Evolutionary conservation across 2,888 invertebrate genomes (phyloP), one percentile per base, ranked within the genome.

Genomic region (Cecidostiba fungosa): DNA sequence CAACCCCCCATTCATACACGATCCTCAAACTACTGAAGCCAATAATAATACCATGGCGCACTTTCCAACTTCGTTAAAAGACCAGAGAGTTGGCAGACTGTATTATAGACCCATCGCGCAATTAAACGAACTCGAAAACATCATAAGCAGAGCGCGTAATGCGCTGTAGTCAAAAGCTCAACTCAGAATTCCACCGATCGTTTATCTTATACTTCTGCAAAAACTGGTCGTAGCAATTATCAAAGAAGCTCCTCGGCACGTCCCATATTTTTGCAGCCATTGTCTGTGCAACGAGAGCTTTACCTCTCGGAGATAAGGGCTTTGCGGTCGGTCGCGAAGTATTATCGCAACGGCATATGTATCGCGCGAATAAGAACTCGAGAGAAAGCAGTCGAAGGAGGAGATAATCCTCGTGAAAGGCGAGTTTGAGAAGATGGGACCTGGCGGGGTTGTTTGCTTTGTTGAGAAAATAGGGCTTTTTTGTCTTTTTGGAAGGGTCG

Each of bases 61-160:
- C 14, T 66, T 26, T 29, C 66, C 16, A 29, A 66, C 29, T 66
- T 26, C 66, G 62, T 62, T 62, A 62, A 26, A 26, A 26, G 14
- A 10, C 29, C 14, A 8, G 23, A 8, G 23, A 59, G 23, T 59
- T 59, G 23, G 29, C 14, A 29, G 66, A 66, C 66, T 26, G 14
- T 12, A 12, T 2, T 12, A 12, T 66, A 59, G 54, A 8, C 23
- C 66, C 26, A 66, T 29, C 66, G 54, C 54, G 54, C n/a, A n/a
- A 16, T 19, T 54, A 54, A 54, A 54, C 54, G 16, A 54, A 54
- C 54, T 54, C 16, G 29, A 26, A 14, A 66, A 29, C 66, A 66
- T 66, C 29, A 66, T 66, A 66, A 59, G n/a, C n/a, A n/a, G n/a
- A n/a, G n/a, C 54, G 54, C 66, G 66, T 14, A 26, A 54, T 43